A percentile compares a stretch with the other conserved stretches of the same genome.
Conservation (phyloP, 2,113 vertebrate genomes). For the Ginglymostoma cirratum region DNA sequence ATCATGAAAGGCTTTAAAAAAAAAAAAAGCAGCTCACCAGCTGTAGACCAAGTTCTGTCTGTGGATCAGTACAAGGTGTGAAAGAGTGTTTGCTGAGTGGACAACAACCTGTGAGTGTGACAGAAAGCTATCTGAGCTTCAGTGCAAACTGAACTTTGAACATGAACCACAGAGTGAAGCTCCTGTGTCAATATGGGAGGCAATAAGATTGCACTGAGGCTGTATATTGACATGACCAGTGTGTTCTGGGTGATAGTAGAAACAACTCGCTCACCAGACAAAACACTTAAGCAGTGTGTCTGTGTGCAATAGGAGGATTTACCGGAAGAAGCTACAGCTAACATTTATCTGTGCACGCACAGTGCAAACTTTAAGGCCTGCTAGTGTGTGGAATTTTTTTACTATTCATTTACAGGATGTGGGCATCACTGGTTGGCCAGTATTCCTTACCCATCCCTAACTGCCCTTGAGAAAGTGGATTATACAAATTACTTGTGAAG, state of each 20-base stretch:
- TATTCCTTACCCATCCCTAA: too few relatives aligned
- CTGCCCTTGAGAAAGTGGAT: background rate
- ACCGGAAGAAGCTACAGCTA: background rate
- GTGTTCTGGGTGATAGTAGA: background rate
- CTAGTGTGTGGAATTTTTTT: too few relatives aligned
- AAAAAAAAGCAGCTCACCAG: background rate
- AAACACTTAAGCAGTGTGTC: background rate
- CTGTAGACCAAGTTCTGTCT: background rate
- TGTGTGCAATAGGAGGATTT: background rate
- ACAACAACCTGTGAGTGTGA: background rate
- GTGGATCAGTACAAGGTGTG: background rate
- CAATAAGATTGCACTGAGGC: too few relatives aligned
- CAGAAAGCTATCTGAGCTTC: background rate
- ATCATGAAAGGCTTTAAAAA: background rate
- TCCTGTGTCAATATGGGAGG: background rate
- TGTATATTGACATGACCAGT: too few relatives aligned
- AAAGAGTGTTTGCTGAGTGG: background rate
- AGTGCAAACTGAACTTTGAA: background rate
- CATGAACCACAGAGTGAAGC: background rate
- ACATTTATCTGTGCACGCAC: background rate
- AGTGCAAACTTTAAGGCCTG: background rate
- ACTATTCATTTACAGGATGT: too few relatives aligned
- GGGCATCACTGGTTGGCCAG: too few relatives aligned
- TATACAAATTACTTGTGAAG: background rate
- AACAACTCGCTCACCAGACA: background rate